Evolutionary conservation across 2,113 vertebrate species (phyloP).

Genomic region (Psittacara wagleri): DNA sequence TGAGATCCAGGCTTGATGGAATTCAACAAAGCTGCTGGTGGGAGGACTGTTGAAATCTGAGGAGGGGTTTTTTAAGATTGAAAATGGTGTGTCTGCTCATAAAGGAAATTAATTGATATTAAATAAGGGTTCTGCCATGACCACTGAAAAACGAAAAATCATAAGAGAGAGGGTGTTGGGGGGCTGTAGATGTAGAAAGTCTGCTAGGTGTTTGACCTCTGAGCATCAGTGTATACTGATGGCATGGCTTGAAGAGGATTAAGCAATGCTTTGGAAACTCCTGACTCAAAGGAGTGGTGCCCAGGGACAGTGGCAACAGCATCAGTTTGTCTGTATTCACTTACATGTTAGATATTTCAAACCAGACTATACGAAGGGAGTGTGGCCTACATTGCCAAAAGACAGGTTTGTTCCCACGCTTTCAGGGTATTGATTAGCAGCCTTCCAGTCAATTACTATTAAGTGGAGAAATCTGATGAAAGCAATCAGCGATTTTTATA

Average conservation of each 20-base stretch:
- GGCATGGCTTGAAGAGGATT: background rate
- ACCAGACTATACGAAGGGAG: background rate
- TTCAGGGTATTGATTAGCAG: background rate
- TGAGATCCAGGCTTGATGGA: background rate
- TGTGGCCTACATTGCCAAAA: background rate
- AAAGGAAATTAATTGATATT: background rate
- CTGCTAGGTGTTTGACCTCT: background rate
- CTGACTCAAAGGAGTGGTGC: background rate
- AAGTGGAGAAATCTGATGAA: background rate
- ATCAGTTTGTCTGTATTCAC: background rate
- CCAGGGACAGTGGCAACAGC: background rate
- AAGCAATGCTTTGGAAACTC: background rate
- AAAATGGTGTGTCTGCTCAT: background rate
- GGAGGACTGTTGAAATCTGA: background rate
- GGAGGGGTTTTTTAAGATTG: background rate
- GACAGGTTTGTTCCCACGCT: background rate
- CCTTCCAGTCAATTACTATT: background rate
- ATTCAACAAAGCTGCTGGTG: background rate
- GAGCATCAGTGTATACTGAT: accelerated
- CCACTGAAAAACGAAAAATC: background rate
- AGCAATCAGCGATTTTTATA: background rate
- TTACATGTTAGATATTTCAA: background rate
- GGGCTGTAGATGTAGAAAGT: background rate
- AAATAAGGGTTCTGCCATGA: background rate
- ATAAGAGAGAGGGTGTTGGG: background rate